Conservation (phyloP, 2,888 invertebrate genomes). For the Cephus nigrinus region DNA sequence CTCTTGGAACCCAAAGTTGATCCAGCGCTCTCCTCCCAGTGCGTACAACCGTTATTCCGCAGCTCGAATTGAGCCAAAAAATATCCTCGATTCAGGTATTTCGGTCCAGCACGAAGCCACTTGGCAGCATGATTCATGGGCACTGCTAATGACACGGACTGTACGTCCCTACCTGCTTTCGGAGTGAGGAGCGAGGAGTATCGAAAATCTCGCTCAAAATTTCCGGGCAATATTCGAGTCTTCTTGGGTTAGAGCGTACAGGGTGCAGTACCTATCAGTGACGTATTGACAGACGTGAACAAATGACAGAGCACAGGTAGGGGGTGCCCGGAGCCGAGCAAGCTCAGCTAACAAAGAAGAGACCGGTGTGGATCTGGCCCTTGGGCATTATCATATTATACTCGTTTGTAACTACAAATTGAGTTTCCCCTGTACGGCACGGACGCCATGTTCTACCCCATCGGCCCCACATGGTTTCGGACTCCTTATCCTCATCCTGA, state of each 20-base stretch:
- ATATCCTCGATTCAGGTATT: background rate
- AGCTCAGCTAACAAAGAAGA: slow-evolving; percentile 40
- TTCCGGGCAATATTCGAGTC: slow-evolving; percentile 18
- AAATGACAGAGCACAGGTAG: slow-evolving; percentile 57
- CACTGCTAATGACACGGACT: background rate
- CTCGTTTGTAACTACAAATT: slow-evolving; percentile 65
- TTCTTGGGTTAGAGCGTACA: background rate
- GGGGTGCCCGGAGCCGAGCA: slow-evolving; percentile 34
- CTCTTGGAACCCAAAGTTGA: background rate
- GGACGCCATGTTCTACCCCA: slow-evolving; percentile 34
- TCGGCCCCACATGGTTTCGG: slow-evolving; percentile 4
- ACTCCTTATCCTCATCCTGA: background rate
- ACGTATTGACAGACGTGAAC: slow-evolving; percentile 61
- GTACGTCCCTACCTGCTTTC: background rate
- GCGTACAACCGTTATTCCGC: background rate
- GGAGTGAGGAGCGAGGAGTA: background rate
- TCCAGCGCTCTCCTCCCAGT: background rate
- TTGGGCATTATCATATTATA: slow-evolving; percentile 61
- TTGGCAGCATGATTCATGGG: background rate
- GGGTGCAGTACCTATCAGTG: slow-evolving; percentile 28
- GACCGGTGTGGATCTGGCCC: slow-evolving; percentile 7
- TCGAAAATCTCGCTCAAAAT: slow-evolving; percentile 8
- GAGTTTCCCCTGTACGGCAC: slow-evolving; percentile 60
- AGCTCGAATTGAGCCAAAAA: background rate
- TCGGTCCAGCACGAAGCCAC: background rate